Evolutionary conservation across 2,888 invertebrate species (phyloP), one percentile per base, ranked within the genome.

Genomic region (Xestia rhomboidea): DNA sequence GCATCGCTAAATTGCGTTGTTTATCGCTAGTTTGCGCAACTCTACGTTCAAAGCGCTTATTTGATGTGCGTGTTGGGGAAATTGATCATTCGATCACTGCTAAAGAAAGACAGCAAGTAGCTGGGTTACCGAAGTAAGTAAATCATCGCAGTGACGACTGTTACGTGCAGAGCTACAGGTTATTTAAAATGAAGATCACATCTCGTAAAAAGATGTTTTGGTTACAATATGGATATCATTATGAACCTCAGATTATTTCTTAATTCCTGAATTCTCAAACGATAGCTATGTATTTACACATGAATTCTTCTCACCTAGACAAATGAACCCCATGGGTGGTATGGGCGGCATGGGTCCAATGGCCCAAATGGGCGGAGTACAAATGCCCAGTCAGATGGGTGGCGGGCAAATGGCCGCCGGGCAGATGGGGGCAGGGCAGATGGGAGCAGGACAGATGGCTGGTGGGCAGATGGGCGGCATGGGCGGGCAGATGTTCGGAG

Each of bases 401-500:
- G 92, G 91, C 4, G 93, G 92, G 0, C 96, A 96, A 70, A 95
- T 96, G 95, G 93, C 91, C 0, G 92, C 89, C 0, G 91, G 90
- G 0, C 96, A 96, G 74, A 96, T 95, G 89, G 94, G 94, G 34
- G 91, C 90, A 0, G 92, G 96, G 75, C 94, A 97, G 69, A 95
- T 95, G 95, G 91, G 92, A 87, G 94, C 92, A 57, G 93, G 91
- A 8, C 94, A 95, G 69, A 96, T 97, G 97, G 95, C 94, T 30
- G 90, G 88, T 1, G 91, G 96, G 82, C 93, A 97, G 86, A 95
- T 95, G 95, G 93, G 93, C 87, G 94, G 95, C n/a, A 97, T 97
- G 95, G 95, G 95, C 68, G 96, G 95, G 0, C 96, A 97, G 86
- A 97, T 97, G 97, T 97, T 97, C 89, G 97, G 97, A 27, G 94